Base-by-base conservation (phyloP, 2,113 vertebrate genomes). In the Nibea coibor region DNA sequence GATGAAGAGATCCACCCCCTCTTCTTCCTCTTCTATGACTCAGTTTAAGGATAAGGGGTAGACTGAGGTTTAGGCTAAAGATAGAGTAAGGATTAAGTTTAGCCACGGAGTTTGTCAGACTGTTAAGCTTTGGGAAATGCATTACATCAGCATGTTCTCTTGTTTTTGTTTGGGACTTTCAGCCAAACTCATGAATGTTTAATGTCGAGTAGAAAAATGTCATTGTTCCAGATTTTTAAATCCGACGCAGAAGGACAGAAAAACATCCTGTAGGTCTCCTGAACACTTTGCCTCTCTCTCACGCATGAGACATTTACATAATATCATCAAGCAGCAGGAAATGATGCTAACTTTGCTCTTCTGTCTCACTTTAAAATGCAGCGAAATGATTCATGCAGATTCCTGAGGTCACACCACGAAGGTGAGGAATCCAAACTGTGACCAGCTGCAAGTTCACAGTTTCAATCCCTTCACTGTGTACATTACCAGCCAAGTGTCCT, bases 141-240 rank as follows among this genome's bases (percentile, higher is more conserved):
- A 43, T 35, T 68, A 69, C 50, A 39, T 72, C 54, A 72, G 26
- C 0, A 4, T 8, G 35, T 39, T 39, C 35, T 39, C 35, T 39
- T 39, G 35, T 39, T 39, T 39, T 39, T 39, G 35, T 39, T 9
- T 39, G 35, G 8, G 35, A n/a, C 61, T 42, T 62, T 45, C 0
- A 39, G n/a, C 54, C 47, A 69, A 63, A 75, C 26, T 53, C 19
- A 53, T 77, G 10, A 51, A 67, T 78, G 61, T 83, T 82, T 76
- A 31, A 71, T 45, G 51, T 20, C 4, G 50, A 50, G 67, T 9
- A 20, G 24, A 75, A 63, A 75, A 39, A 15, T 63, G 12, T 48
- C 28, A 35, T 24, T n/a, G 57, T 19, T n/a, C 48, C 39, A 22
- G 61, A 26, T n/a, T 67, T 22, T 45, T n/a, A 20, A 64, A 43